A percentile compares a stretch with the other conserved stretches of the same genome.
phyloP scores from a whole-genome alignment of 2,797 vertebrate species.

The Megaceryle alcyon region DNA sequence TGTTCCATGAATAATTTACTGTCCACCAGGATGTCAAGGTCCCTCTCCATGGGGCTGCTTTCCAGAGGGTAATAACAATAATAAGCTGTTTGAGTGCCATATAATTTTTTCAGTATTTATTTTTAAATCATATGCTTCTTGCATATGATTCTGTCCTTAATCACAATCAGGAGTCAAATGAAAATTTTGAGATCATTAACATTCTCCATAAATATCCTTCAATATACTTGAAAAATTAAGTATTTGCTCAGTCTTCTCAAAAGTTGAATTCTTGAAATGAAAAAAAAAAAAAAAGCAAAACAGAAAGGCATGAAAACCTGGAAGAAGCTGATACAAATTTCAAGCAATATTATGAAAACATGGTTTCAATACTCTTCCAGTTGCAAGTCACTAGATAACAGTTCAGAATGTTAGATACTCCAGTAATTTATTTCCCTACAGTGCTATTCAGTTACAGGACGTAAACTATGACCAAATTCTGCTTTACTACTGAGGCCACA shows the following conservation, averaged over 20 bases:
- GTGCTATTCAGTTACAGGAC: background rate
- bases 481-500: background rate
- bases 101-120: too few species aligned
- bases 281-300: background rate
- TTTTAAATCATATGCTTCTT: background rate
- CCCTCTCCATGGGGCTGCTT: too few species aligned
- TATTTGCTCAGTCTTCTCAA: background rate
- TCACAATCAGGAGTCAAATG: background rate
- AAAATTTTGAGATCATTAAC: background rate
- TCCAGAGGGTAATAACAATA: too few species aligned
- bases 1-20: too few species aligned
- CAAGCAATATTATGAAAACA: background rate
- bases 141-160: background rate
- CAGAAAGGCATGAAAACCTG: background rate
- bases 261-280: background rate
- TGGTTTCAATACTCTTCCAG: background rate
- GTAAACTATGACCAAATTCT: background rate
- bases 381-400: background rate
- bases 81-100: background rate
- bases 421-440: background rate
- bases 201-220: background rate
- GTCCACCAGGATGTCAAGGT: too few species aligned
- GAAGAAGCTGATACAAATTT: background rate
- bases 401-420: background rate
- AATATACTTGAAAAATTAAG: background rate